phyloP scores from a whole-genome alignment of 2,113 vertebrate genomes.

The Anguilla rostrata region DNA sequence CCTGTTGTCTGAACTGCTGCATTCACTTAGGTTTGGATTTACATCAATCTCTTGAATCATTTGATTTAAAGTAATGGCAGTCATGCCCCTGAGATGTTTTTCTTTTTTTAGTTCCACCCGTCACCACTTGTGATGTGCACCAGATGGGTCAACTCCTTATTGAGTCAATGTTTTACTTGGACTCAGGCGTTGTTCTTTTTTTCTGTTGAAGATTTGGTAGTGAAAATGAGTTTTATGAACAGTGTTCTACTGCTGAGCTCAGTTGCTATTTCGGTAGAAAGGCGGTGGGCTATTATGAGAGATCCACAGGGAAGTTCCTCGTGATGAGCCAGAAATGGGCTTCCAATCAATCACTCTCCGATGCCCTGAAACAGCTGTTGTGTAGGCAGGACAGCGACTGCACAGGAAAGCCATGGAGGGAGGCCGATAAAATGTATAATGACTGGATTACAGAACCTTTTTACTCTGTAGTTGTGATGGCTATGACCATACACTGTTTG shows the following conservation, averaged over 20 bases:
- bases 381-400: neutral
- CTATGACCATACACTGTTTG: neutral
- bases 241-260: neutral
- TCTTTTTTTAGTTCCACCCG: neutral
- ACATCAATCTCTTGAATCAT: neutral
- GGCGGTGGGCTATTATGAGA: constrained; percentile 12
- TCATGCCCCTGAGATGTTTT: neutral
- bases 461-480: neutral
- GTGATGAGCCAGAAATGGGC: neutral
- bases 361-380: neutral
- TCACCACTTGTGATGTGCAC: neutral
- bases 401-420: neutral
- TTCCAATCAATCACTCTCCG: neutral
- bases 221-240: neutral
- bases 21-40: neutral
- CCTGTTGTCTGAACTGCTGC: neutral
- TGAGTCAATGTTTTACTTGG: neutral
- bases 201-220: neutral
- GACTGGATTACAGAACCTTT: neutral
- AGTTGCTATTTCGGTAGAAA: constrained; percentile 17
- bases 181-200: neutral
- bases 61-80: neutral
- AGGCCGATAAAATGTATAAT: neutral
- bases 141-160: neutral
- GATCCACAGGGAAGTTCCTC: neutral